Evolutionary conservation across 2,888 invertebrate species (phyloP).

Genomic region (Plutella xylostella): DNA sequence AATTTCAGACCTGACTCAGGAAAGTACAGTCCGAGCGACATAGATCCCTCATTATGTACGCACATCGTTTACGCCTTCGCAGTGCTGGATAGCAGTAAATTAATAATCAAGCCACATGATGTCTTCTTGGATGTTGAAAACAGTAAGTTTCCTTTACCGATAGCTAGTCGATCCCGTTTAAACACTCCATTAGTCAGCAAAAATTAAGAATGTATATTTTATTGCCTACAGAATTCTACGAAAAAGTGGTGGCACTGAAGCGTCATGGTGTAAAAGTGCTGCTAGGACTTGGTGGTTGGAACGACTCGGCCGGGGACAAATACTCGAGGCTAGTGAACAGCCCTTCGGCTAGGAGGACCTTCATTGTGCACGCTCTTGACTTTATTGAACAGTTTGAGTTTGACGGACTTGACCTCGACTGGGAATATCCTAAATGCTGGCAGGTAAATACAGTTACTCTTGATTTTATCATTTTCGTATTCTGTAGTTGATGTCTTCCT

Average conservation of each 20-base stretch:
- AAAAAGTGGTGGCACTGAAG: constrained; percentile 82
- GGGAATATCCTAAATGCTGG: constrained; percentile 96
- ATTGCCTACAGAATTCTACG: constrained; percentile 79
- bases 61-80: constrained; percentile 95
- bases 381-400: constrained; percentile 86
- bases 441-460: constrained; percentile 77
- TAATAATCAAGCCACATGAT: constrained; percentile 87
- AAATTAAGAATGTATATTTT: no score
- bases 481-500: background rate
- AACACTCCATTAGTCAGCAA: no score
- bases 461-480: background rate
- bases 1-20: constrained; percentile 79
- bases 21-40: constrained; percentile 84
- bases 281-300: constrained; percentile 95
- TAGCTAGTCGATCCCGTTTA: no score
- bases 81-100: constrained; percentile 79
- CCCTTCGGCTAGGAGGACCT: constrained; percentile 75
- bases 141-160: no score
- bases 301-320: constrained; percentile 91
- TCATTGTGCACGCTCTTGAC: constrained; percentile 79
- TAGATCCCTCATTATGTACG: constrained; percentile 87
- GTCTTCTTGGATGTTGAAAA: constrained; percentile 92
- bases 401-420: constrained; percentile 92
- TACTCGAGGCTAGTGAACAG: constrained; percentile 86
- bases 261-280: constrained; percentile 82